Evolutionary conservation across 2,797 vertebrate genomes (phyloP).

Genomic region (Cercopithecus diana): DNA sequence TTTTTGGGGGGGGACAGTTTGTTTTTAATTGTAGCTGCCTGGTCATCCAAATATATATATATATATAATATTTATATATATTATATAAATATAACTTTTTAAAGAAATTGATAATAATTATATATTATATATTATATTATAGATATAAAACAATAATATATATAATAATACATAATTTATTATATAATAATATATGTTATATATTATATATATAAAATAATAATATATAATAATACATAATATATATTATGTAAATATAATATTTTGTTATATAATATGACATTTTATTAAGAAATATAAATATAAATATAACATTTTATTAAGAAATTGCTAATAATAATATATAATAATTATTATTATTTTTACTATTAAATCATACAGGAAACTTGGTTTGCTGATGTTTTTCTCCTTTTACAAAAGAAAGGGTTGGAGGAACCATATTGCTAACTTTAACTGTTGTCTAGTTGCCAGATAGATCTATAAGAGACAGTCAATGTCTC

Average conservation of each 20-base stretch:
- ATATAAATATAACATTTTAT: background rate
- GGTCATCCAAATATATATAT: background rate
- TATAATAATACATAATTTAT: background rate
- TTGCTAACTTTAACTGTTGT: background rate
- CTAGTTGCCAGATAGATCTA: background rate
- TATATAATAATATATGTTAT: too few species aligned
- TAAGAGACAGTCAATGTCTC: background rate
- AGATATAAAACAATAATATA: too few species aligned
- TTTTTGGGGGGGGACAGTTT: background rate
- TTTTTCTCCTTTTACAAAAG: conserved; percentile 32
- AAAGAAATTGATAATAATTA: too few species aligned
- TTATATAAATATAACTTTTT: too few species aligned
- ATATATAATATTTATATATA: too few species aligned
- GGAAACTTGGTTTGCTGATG: background rate
- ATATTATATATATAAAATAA: too few species aligned
- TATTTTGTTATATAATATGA: too few species aligned
- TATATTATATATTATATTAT: too few species aligned
- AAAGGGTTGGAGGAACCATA: background rate
- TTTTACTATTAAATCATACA: background rate
- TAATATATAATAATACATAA: too few species aligned
- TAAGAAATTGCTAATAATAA: background rate
- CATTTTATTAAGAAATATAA: too few species aligned
- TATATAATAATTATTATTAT: background rate
- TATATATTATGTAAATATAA: background rate
- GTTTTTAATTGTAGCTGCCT: background rate